A percentile compares a stretch with the other conserved stretches of the same genome.
phyloP scores from a whole-genome alignment of 2,113 vertebrate genomes.

The Callaeas wilsoni region DNA sequence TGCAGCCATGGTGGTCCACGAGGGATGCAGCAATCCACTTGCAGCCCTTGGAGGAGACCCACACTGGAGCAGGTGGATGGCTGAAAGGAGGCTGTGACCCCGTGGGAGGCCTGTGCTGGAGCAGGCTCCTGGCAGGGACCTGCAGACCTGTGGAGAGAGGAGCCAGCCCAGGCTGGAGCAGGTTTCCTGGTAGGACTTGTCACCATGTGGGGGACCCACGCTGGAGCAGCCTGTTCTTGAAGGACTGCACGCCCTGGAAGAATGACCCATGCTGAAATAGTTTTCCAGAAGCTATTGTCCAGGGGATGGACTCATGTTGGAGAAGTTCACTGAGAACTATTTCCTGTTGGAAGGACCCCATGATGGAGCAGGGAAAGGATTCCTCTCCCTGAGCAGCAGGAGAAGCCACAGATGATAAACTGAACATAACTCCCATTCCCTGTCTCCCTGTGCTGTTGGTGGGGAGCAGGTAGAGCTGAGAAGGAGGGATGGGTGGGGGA shows the following conservation, averaged over 20 bases:
- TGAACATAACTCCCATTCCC: not conserved
- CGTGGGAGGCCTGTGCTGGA: not conserved
- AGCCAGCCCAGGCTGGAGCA: not conserved
- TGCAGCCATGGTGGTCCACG: not conserved
- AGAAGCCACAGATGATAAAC: not conserved
- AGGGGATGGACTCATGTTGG: rapidly evolving
- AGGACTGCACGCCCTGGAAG: not conserved
- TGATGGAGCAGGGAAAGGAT: not conserved
- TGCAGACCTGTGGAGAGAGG: rapidly evolving
- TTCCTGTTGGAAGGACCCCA: not conserved
- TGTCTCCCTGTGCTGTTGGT: not conserved
- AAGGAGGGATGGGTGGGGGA: not conserved
- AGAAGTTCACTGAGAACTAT: not conserved
- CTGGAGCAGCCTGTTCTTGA: not conserved
- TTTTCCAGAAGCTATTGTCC: not conserved
- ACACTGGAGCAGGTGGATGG: rapidly evolving
- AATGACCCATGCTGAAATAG: not conserved
- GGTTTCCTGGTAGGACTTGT: not conserved
- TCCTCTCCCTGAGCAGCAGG: rapidly evolving
- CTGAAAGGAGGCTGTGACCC: not conserved
- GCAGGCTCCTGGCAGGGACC: not conserved
- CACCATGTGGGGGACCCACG: rapidly evolving
- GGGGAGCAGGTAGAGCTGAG: not conserved
- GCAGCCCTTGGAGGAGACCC: rapidly evolving
- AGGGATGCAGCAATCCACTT: not conserved